A percentile compares a stretch with the other conserved stretches of the same genome.
Conservation (phyloP, 2,797 vertebrate species). For the Danio choprae region DNA sequence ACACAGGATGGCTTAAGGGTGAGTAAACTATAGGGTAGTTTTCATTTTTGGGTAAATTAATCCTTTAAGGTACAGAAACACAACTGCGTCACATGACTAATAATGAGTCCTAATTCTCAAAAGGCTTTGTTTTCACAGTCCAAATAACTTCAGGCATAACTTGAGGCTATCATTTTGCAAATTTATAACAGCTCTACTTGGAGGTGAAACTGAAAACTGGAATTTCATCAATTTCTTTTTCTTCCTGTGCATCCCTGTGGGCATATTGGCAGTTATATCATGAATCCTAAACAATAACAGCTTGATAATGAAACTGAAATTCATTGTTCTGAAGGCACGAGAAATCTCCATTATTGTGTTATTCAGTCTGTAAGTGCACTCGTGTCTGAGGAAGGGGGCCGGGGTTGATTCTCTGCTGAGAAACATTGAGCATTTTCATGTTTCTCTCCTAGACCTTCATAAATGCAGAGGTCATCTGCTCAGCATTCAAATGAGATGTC, state of each 20-base stretch:
- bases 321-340: not conserved
- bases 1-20: no score
- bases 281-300: not conserved
- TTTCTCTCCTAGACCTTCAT: conserved; percentile 64
- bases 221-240: no score
- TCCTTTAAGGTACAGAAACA: no score
- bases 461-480: conserved; percentile 70
- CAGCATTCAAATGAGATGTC: conserved; percentile 74
- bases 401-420: not conserved
- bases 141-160: not conserved
- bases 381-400: not conserved
- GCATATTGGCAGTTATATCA: not conserved
- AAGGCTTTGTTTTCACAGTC: no score
- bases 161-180: no score
- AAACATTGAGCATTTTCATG: conserved; percentile 52
- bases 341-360: not conserved
- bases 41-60: no score
- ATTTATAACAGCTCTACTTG: no score
- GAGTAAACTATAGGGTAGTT: no score
- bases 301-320: not conserved
- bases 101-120: no score
- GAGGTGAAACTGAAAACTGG: no score
- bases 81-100: no score
- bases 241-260: no score
- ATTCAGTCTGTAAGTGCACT: conserved; percentile 3